A percentile compares a stretch with the other conserved stretches of the same genome.
phyloP scores from a whole-genome alignment of 2,113 vertebrate species.

The Ceuthmochares aereus region DNA sequence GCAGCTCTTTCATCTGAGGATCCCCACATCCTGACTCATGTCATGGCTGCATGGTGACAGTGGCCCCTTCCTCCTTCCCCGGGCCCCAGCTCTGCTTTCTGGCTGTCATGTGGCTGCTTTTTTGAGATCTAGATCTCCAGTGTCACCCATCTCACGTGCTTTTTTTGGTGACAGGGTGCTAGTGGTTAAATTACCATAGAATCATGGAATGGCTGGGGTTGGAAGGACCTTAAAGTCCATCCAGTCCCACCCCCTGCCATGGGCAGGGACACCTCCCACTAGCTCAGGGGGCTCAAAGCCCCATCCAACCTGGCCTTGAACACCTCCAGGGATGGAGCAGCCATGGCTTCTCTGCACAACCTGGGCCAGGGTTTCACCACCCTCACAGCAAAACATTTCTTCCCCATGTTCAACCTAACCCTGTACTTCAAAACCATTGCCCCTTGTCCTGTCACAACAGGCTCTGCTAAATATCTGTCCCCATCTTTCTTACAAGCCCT shows the following conservation, averaged over 20 bases:
- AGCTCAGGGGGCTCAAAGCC: neutral
- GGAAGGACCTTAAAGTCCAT: neutral
- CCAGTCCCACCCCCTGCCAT: too few species aligned
- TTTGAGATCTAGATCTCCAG: neutral
- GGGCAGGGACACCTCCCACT: too few species aligned
- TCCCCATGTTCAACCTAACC: too few species aligned
- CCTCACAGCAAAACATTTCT: neutral
- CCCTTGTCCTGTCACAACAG: neutral
- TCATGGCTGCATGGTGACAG: neutral
- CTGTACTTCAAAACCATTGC: neutral
- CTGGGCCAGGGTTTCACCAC: neutral
- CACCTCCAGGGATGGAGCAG: neutral
- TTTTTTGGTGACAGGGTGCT: neutral
- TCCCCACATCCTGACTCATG: neutral
- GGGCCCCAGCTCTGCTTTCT: neutral
- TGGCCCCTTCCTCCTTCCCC: neutral
- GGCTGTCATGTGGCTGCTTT: neutral
- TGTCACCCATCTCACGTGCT: neutral
- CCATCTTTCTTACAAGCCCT: neutral
- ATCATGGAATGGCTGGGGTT: neutral
- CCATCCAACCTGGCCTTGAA: fast-evolving
- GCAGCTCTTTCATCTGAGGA: neutral
- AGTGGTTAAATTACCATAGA: neutral
- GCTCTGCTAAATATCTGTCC: neutral
- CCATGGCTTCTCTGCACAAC: neutral